Conservation (phyloP, 2,113 vertebrate species). For the human region DNA sequence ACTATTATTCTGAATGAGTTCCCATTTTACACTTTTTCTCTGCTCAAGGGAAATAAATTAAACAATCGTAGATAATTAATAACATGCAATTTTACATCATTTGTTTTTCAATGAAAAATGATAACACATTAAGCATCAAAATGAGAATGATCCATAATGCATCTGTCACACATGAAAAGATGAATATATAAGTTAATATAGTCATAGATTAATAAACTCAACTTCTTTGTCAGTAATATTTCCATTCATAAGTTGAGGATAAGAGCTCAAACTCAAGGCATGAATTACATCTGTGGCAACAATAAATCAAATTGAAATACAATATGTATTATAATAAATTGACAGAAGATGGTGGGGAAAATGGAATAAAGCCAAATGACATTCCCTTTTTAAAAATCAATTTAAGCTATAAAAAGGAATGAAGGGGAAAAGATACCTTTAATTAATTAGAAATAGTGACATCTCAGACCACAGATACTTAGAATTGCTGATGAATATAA, state of each 20-base stretch:
- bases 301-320: not conserved
- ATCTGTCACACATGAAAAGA: constrained; percentile 42
- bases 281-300: not conserved
- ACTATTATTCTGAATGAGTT: constrained; percentile 42
- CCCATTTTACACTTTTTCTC: constrained; percentile 22
- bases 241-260: constrained; percentile 13
- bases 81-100: constrained; percentile 31
- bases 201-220: constrained; percentile 46
- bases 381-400: not conserved
- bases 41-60: constrained; percentile 45
- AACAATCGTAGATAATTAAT: constrained; percentile 43
- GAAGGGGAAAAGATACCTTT: not conserved
- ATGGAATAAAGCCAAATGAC: not conserved
- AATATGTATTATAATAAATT: not conserved
- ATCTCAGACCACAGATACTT: not conserved
- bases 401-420: not conserved
- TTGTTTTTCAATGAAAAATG: constrained; percentile 59
- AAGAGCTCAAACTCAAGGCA: not conserved
- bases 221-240: constrained; percentile 9
- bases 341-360: not conserved
- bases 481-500: not conserved
- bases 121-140: constrained; percentile 23
- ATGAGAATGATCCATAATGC: constrained; percentile 41
- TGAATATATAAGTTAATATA: not conserved
- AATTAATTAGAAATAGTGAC: not conserved